phyloP scores from a whole-genome alignment of 2,797 vertebrate species.

The Paedocypris micromegethes region DNA sequence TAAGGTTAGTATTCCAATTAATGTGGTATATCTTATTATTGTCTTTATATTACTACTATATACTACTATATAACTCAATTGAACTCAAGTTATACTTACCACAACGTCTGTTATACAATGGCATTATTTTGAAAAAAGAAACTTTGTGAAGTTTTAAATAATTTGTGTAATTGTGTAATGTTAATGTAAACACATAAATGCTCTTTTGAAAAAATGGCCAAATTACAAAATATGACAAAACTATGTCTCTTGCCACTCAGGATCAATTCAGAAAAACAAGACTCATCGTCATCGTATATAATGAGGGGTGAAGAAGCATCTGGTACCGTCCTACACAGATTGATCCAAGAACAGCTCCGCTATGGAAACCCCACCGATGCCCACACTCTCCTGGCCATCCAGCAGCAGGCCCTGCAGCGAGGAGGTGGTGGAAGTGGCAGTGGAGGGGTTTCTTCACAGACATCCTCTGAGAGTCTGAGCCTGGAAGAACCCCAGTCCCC shows the following conservation, averaged over 20 bases:
- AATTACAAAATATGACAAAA: not conserved
- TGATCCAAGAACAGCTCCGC: constrained; percentile 95
- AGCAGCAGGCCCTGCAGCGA: constrained; percentile 80
- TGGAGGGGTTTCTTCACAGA: constrained; percentile 75
- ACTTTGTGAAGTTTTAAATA: too few species aligned
- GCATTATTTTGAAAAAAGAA: too few species aligned
- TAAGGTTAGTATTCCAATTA: too few species aligned
- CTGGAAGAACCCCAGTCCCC: constrained; percentile 82
- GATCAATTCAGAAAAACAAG: constrained; percentile 13
- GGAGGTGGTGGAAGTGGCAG: constrained; percentile 76
- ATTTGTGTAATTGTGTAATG: too few species aligned
- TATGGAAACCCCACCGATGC: constrained; percentile 90
- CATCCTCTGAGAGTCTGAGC: constrained; percentile 84
- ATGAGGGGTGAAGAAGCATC: constrained; percentile 94
- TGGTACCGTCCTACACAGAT: constrained; percentile 90
- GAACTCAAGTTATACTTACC: too few species aligned
- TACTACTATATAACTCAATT: too few species aligned
- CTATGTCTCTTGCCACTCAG: constrained; percentile 5
- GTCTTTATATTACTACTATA: too few species aligned
- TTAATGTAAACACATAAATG: too few species aligned
- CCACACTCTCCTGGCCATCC: constrained; percentile 88
- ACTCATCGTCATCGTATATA: constrained; percentile 19
- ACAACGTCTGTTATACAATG: too few species aligned
- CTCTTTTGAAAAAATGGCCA: too few species aligned
- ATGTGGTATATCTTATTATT: too few species aligned